These are phyloP conservation scores for Neuroterus valhalla DNA, from an alignment of 1,140 invertebrate genomes.

Conservation along the genomic window DNA sequence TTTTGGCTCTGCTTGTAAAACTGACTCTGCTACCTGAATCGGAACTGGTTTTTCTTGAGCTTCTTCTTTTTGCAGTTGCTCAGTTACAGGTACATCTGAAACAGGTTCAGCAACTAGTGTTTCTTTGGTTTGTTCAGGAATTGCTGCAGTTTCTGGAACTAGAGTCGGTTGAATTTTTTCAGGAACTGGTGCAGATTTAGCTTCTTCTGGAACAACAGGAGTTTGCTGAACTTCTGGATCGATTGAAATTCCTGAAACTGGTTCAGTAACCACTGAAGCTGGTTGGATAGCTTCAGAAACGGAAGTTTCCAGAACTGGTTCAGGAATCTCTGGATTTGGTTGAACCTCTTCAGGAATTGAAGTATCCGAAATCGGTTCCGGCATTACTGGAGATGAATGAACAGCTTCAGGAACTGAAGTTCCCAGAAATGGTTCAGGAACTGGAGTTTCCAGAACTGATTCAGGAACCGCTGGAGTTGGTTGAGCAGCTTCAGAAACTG, in stretches of 20 bases:
- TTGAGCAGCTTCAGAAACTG: not conserved
- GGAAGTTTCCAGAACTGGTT: slow-evolving; percentile 35
- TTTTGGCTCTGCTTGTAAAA: slow-evolving; percentile 67
- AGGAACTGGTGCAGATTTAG: not conserved
- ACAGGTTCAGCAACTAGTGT: slow-evolving; percentile 12
- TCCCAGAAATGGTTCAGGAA: not conserved
- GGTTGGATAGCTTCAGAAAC: too few species aligned
- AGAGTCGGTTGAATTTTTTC: not conserved
- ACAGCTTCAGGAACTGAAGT: not conserved
- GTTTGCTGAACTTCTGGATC: not conserved
- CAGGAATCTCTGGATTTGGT: not conserved
- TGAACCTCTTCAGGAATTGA: slow-evolving; percentile 23
- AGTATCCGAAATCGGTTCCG: slow-evolving; percentile 40
- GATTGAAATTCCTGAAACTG: too few species aligned
- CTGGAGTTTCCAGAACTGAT: not conserved
- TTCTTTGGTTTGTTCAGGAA: slow-evolving; percentile 3
- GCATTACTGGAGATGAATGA: slow-evolving; percentile 8
- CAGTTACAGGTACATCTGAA: not conserved
- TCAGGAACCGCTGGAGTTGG: slow-evolving; percentile 45
- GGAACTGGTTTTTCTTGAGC: slow-evolving; percentile 54
- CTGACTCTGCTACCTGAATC: slow-evolving; percentile 71
- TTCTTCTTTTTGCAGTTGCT: slow-evolving; percentile 9
- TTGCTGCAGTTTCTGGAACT: not conserved
- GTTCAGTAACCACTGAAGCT: slow-evolving; percentile 18
- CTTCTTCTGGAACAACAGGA: not conserved